Evolutionary conservation across 2,113 vertebrate species (phyloP).

Genomic region (Phyllopteryx taeniolatus): DNA sequence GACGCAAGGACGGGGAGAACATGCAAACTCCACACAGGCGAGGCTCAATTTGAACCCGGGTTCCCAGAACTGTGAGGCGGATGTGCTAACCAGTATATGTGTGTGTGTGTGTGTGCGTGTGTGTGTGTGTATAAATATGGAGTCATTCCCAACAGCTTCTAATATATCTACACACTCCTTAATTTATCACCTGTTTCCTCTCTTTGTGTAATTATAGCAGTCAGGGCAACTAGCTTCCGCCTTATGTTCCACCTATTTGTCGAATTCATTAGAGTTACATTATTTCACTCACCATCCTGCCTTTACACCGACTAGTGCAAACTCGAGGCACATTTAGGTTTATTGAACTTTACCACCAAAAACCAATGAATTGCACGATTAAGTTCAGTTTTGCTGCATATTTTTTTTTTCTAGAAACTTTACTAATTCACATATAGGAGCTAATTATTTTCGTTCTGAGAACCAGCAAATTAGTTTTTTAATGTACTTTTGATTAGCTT

Average conservation of each 20-base stretch:
- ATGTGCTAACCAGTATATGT: no score
- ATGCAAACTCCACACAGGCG: no score
- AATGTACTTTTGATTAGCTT: background rate
- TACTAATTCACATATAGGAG: background rate
- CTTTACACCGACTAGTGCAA: background rate
- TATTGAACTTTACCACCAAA: background rate
- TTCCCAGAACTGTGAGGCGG: no score
- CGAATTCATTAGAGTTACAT: background rate
- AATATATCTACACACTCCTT: no score
- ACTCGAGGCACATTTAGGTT: background rate
- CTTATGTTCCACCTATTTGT: background rate
- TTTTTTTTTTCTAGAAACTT: background rate
- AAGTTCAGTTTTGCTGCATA: background rate
- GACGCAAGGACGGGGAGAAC: no score
- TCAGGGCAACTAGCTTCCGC: no score
- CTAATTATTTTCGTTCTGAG: background rate
- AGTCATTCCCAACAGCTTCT: no score
- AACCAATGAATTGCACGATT: background rate
- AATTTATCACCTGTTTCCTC: no score
- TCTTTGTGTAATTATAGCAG: no score
- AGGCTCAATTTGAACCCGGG: no score
- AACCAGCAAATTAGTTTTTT: background rate
- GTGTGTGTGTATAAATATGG: no score
- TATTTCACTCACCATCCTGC: background rate
- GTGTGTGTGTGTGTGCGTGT: no score